Conservation (phyloP, 2,113 vertebrate genomes). For the Eira barbara region DNA sequence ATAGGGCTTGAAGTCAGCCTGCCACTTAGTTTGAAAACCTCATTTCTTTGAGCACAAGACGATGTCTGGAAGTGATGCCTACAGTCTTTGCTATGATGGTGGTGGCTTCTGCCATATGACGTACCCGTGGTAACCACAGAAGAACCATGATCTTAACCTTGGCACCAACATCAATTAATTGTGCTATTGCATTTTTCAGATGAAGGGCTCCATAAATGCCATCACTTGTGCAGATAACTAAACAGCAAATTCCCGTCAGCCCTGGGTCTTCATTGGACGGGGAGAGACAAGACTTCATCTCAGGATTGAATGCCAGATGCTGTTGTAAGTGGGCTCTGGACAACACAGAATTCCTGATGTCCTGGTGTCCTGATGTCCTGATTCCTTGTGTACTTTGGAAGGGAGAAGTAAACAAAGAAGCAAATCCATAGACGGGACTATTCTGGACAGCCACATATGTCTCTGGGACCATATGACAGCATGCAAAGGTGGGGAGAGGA, state of each 20-base stretch:
- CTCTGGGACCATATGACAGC: not conserved
- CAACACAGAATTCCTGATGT: not conserved
- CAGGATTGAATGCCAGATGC: not conserved
- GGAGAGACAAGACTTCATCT: not conserved
- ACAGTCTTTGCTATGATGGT: not conserved
- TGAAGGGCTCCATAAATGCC: not conserved
- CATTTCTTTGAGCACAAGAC: not conserved
- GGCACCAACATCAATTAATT: not conserved
- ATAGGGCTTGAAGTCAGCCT: not conserved
- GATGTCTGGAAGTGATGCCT: not conserved
- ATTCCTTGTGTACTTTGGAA: accelerated
- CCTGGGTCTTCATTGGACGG: not conserved
- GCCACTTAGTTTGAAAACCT: not conserved
- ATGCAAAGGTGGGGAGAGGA: not conserved
- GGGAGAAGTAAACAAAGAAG: not conserved
- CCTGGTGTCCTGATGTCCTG: not conserved
- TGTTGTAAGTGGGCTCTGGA: not conserved
- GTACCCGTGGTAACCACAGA: not conserved
- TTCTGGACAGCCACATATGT: not conserved
- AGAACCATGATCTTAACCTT: not conserved
- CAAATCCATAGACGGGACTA: not conserved
- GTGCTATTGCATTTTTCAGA: not conserved
- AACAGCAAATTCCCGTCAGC: not conserved
- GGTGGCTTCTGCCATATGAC: not conserved
- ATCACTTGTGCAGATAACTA: not conserved